Evolutionary conservation across 2,113 vertebrate species (phyloP).

Genomic region (Serinus canaria): DNA sequence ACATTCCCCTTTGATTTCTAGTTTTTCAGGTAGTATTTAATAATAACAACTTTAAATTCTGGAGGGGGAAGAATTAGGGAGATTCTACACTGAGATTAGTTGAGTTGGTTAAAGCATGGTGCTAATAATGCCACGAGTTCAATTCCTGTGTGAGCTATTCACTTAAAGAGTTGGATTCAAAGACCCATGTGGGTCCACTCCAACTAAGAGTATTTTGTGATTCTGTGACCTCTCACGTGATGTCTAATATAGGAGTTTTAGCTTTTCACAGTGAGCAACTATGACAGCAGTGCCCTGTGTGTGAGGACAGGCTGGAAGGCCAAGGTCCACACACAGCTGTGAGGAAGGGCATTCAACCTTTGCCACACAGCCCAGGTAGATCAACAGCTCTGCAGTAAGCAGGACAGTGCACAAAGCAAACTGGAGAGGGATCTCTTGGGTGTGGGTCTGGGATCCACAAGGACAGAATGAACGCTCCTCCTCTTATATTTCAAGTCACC

Average conservation of each 20-base stretch:
- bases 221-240: not conserved
- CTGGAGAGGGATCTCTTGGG: not conserved
- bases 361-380: fast-evolving
- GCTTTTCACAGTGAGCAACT: fast-evolving
- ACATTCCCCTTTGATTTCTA: not conserved
- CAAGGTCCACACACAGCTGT: not conserved
- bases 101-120: not conserved
- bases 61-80: not conserved
- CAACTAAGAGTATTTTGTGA: not conserved
- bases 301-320: not conserved
- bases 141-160: not conserved
- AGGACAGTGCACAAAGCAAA: not conserved
- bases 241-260: not conserved
- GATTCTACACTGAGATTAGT: not conserved
- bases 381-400: not conserved
- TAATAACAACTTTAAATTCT: not conserved
- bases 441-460: not conserved
- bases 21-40: not conserved
- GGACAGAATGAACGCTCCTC: not conserved
- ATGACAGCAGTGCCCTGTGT: not conserved
- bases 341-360: fast-evolving
- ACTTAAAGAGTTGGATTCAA: not conserved
- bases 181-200: not conserved
- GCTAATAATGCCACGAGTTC: not conserved
- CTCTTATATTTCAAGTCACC: not conserved